Evolutionary conservation across 2,888 invertebrate genomes (phyloP).

Genomic region (Archips crataeganus): DNA sequence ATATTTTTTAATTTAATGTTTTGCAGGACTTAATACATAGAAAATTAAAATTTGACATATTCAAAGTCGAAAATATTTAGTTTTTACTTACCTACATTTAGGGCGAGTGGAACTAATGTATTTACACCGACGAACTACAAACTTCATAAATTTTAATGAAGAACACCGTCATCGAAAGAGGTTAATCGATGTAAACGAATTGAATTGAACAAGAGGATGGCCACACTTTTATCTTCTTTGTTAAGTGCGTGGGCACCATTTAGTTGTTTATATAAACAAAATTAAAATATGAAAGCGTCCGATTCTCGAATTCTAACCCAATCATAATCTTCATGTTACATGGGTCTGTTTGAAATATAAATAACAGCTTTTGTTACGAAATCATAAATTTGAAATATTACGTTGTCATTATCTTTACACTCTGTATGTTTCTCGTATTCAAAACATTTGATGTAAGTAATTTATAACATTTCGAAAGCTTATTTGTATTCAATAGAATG

Average conservation of each 20-base stretch:
- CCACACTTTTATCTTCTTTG: constrained; percentile 57
- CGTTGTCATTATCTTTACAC: constrained; percentile 32
- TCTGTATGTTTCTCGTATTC: constrained; percentile 27
- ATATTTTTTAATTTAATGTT: too few species aligned
- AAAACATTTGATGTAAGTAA: constrained; percentile 35
- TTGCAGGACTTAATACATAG: too few species aligned
- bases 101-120: constrained; percentile 1
- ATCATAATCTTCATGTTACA: constrained; percentile 37
- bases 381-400: constrained; percentile 57
- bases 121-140: constrained; percentile 7
- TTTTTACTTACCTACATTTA: not conserved
- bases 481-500: constrained; percentile 57
- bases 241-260: constrained; percentile 54
- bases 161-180: constrained; percentile 56
- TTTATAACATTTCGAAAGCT: constrained; percentile 49
- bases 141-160: constrained; percentile 63
- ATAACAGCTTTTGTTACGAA: constrained; percentile 54
- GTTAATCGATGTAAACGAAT: constrained; percentile 62
- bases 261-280: constrained; percentile 54
- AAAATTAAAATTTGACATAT: too few species aligned
- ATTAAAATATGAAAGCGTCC: constrained; percentile 53
- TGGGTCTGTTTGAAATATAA: constrained; percentile 22
- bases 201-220: constrained; percentile 54
- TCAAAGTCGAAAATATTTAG: not conserved
- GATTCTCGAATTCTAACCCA: constrained; percentile 47